Conservation (phyloP, 2,113 vertebrate genomes). For the Helogale parvula region DNA sequence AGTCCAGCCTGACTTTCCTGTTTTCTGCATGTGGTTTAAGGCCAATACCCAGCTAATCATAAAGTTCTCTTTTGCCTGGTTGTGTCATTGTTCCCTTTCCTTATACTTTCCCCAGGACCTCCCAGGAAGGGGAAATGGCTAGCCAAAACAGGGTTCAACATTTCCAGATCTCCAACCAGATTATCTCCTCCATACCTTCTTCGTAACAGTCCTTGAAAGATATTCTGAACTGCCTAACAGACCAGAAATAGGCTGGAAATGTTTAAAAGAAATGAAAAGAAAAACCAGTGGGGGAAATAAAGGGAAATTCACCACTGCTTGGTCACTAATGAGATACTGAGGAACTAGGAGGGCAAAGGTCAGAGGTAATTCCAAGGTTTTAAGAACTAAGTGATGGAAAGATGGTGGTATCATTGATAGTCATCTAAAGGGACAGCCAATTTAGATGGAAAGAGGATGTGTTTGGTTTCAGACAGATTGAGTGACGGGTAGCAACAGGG, state of each 20-base stretch:
- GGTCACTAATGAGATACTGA: background rate
- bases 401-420: background rate
- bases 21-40: background rate
- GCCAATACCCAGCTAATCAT: background rate
- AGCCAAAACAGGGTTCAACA: background rate
- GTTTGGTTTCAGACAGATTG: constrained; percentile 7
- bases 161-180: background rate
- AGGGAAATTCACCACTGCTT: background rate
- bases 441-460: background rate
- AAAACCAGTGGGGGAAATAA: background rate
- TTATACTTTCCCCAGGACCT: background rate
- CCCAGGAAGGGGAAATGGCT: background rate
- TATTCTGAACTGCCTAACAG: background rate
- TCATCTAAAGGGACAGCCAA: background rate
- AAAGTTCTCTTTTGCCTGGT: background rate
- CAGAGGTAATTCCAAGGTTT: background rate
- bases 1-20: background rate
- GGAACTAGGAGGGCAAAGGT: background rate
- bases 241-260: background rate
- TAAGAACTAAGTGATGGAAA: background rate
- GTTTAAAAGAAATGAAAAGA: background rate
- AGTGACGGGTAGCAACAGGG: background rate
- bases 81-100: background rate
- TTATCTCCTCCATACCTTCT: background rate
- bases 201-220: background rate